These are phyloP conservation scores for Brassicogethes aeneus DNA, from an alignment of 2,888 invertebrate species.

Conservation along the genomic window DNA sequence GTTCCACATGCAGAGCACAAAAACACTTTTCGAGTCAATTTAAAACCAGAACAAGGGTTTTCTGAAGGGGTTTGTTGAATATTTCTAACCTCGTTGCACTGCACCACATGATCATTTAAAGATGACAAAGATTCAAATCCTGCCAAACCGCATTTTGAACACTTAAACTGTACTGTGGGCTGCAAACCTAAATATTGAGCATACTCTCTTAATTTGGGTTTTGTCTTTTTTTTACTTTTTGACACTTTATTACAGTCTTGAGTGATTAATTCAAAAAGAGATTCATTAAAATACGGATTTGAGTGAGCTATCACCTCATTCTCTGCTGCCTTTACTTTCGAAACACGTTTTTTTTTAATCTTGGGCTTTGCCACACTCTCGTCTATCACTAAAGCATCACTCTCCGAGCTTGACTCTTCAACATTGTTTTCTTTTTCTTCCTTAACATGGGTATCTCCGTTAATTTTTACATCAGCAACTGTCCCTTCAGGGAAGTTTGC, in stretches of 20 bases:
- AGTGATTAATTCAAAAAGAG: constrained; percentile 32
- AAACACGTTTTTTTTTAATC: constrained; percentile 12
- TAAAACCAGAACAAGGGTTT: constrained; percentile 46
- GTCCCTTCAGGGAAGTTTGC: constrained; percentile 33
- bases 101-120: constrained; percentile 60
- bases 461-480: constrained; percentile 26
- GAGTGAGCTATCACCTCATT: constrained; percentile 24
- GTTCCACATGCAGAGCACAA: constrained; percentile 75
- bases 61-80: constrained; percentile 30
- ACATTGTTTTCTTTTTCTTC: constrained; percentile 10
- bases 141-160: constrained; percentile 62
- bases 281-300: constrained; percentile 38
- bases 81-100: constrained; percentile 42
- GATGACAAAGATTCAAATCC: constrained; percentile 57
- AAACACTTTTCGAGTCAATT: constrained; percentile 69
- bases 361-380: constrained; percentile 28
- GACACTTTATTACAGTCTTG: constrained; percentile 3
- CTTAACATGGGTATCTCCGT: constrained; percentile 28
- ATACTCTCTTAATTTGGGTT: constrained; percentile 46
- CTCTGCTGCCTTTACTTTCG: constrained; percentile 3
- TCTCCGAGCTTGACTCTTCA: constrained; percentile 34
- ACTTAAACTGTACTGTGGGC: constrained; percentile 62
- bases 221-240: constrained; percentile 18
- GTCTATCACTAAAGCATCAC: constrained; percentile 38
- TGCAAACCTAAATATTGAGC: constrained; percentile 65